A percentile compares a stretch with the other conserved stretches of the same genome.
These are phyloP conservation scores for Protonemura montana DNA, from an alignment of 2,888 invertebrate genomes.

Conservation along the genomic window DNA sequence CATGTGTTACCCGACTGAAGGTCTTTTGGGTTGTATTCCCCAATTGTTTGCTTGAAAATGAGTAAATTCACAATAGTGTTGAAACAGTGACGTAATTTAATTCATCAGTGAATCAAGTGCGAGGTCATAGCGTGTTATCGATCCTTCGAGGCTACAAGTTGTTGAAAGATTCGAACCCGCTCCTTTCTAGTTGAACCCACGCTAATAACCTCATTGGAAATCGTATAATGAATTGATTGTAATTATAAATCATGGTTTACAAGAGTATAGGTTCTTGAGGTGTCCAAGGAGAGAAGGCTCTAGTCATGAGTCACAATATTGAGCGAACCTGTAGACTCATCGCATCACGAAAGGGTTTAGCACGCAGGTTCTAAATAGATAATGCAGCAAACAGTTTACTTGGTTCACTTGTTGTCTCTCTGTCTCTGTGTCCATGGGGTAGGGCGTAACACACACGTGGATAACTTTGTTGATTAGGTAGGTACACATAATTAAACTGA, in stretches of 20 bases:
- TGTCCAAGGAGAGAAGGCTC: not conserved
- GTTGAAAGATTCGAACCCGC: slow-evolving; percentile 13
- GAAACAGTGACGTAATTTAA: not conserved
- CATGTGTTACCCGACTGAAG: not conserved
- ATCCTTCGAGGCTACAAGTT: slow-evolving; percentile 24
- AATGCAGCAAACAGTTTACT: not conserved
- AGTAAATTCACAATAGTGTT: not conserved
- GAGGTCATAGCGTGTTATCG: not conserved
- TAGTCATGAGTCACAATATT: too few species aligned
- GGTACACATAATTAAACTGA: too few species aligned
- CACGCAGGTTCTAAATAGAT: too few species aligned
- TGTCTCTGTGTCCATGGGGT: not conserved
- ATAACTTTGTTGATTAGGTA: too few species aligned
- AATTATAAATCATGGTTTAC: not conserved
- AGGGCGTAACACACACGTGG: too few species aligned
- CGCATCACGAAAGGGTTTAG: too few species aligned
- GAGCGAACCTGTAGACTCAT: too few species aligned
- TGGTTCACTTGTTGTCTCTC: not conserved
- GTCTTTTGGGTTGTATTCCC: not conserved
- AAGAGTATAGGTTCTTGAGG: not conserved
- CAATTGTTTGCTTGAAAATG: not conserved
- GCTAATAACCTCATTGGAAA: not conserved
- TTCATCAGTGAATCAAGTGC: not conserved
- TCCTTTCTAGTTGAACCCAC: not conserved
- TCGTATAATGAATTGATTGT: not conserved